A percentile compares a stretch with the other conserved stretches of the same genome.
Evolutionary conservation across 2,797 vertebrate genomes (phyloP).

Genomic region (Lepidocolaptes lacrymiger): DNA sequence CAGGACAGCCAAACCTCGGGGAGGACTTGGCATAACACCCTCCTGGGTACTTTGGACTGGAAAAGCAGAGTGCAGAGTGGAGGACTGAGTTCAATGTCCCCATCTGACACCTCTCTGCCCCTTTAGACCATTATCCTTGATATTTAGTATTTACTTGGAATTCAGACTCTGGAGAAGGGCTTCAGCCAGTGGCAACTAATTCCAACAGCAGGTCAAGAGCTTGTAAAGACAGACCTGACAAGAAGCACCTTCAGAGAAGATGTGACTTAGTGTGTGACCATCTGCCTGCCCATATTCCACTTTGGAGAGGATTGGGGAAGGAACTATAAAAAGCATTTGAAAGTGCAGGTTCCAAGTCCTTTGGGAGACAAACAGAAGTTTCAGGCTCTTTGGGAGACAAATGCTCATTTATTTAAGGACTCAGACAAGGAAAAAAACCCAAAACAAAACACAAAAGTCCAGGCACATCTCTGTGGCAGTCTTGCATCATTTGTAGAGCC

Average conservation of each 20-base stretch:
- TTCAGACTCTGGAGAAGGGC: background rate
- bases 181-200: background rate
- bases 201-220: background rate
- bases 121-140: background rate
- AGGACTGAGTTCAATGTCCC: background rate
- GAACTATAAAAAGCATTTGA: background rate
- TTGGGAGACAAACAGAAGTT: background rate
- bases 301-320: background rate
- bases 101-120: background rate
- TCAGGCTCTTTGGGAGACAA: background rate
- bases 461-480: background rate
- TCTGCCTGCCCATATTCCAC: background rate
- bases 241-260: background rate
- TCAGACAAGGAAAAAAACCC: background rate
- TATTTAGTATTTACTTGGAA: background rate
- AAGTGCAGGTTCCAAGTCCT: background rate
- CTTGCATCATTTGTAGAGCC: background rate
- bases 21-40: background rate
- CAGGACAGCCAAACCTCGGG: background rate
- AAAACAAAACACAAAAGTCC: background rate
- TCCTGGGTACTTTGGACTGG: background rate
- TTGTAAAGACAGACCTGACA: background rate
- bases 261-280: fast-evolving
- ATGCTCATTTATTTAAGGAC: background rate
- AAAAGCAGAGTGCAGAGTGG: background rate